Evolutionary conservation across 2,113 vertebrate genomes (phyloP), one percentile per base, ranked within the genome.

Genomic region (Callipepla squamata): DNA sequence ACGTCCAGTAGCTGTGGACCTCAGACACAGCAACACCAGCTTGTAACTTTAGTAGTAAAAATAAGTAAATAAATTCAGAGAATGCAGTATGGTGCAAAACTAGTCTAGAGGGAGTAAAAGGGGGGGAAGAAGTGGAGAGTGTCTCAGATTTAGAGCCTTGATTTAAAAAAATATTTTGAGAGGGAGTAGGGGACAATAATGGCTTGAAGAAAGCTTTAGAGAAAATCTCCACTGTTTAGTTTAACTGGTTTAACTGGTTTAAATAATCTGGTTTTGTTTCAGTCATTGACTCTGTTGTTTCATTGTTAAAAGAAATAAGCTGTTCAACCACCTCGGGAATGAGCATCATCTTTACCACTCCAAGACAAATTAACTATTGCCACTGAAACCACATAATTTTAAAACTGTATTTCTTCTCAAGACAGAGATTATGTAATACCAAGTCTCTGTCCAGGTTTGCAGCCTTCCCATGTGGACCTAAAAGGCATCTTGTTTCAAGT

Each of bases 111-210:
- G 4, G 3, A 58, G 32, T 58, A n/a, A 58, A 32, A 32, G 19
- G 1, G 6, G 2, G 23, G 34, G 17, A 20, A 44, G 55, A 20
- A 21, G 6, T 18, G 40, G 57, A 80, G 4, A 38, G 0, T 5
- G 6, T 42, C 2, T 1, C 0, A 1, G 11, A 47, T 25, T 23
- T 30, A 13, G 13, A 28, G 65, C 11, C 11, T 22, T 73, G 15
- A 20, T 4, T 17, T 28, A 32, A 32, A 28, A 57, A 53, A 62
- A n/a, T 57, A 48, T 15, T 59, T 57, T 61, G 4, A 10, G 1
- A 0, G 0, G 6, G 9, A 2, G 1, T 21, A 2, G 0, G 1
- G 7, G 7, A 2, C 1, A 28, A 40, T 68, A 26, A 2, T 45
- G 42, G 3, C 21, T 58, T 79, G 13, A 19, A 36, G 58, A 59